Evolutionary conservation across 2,797 vertebrate genomes (phyloP).

Genomic region (Gorsachius magnificus): DNA sequence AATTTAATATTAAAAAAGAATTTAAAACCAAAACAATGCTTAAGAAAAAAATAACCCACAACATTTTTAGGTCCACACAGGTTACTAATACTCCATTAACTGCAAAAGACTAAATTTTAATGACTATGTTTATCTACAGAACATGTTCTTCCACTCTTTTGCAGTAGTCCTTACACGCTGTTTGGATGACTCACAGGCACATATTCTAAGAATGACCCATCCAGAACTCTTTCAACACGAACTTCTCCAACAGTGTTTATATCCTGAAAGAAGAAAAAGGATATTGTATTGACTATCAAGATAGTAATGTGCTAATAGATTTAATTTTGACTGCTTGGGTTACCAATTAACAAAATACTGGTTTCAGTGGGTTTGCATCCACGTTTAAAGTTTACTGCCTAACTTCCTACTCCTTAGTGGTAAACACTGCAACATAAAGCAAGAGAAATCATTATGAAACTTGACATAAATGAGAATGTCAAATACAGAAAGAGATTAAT

Average conservation of each 20-base stretch:
- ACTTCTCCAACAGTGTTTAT: constrained; percentile 69
- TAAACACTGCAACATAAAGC: background rate
- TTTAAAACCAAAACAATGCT: background rate
- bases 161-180: constrained; percentile 4
- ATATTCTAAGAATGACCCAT: constrained; percentile 67
- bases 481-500: background rate
- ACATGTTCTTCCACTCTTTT: background rate
- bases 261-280: constrained; percentile 45
- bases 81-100: background rate
- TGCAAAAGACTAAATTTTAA: constrained; percentile 42
- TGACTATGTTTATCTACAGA: background rate
- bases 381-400: background rate
- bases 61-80: background rate
- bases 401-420: background rate
- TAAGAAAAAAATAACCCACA: background rate
- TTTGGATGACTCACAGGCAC: constrained; percentile 60
- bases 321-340: background rate
- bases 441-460: background rate
- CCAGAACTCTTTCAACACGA: constrained; percentile 67
- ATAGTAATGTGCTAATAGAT: background rate
- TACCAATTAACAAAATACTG: background rate
- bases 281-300: constrained; percentile 8
- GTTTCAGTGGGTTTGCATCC: background rate
- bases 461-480: background rate
- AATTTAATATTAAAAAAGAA: background rate